Percentiles rank a stretch among this genome's conserved stretches.
Evolutionary conservation across 2,113 vertebrate species (phyloP).

Genomic region (Eolophus roseicapilla): DNA sequence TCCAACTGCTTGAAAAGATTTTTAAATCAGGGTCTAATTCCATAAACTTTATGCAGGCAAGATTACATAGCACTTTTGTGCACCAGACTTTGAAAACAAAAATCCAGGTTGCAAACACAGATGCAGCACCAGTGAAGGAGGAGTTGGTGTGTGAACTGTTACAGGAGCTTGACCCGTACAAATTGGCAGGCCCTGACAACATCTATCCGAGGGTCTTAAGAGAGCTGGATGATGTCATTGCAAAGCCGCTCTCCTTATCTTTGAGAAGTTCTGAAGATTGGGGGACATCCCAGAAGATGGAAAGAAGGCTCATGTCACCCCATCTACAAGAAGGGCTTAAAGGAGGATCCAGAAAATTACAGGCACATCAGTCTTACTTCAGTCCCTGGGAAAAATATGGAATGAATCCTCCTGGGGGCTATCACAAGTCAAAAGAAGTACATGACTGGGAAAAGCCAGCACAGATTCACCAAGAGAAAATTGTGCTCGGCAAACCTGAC

Average conservation of each 20-base stretch:
- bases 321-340: not conserved
- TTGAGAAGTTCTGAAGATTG: not conserved
- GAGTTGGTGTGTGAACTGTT: not conserved
- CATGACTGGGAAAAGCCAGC: not conserved
- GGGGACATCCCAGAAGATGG: not conserved
- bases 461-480: not conserved
- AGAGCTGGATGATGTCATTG: not conserved
- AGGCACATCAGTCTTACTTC: not conserved
- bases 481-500: not conserved
- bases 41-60: not conserved
- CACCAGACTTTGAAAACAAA: not conserved
- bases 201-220: not conserved
- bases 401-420: not conserved
- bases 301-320: not conserved
- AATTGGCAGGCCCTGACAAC: not conserved
- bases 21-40: not conserved
- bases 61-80: not conserved
- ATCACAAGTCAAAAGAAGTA: not conserved
- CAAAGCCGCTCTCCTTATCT: not conserved
- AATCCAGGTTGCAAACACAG: not conserved
- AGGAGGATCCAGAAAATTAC: not conserved
- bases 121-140: not conserved
- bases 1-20: not conserved
- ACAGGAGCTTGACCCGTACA: not conserved
- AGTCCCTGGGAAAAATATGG: not conserved